Evolutionary conservation across 2,888 invertebrate species (phyloP), one percentile per base, ranked within the genome.

Genomic region (Cerastis rubricosa): DNA sequence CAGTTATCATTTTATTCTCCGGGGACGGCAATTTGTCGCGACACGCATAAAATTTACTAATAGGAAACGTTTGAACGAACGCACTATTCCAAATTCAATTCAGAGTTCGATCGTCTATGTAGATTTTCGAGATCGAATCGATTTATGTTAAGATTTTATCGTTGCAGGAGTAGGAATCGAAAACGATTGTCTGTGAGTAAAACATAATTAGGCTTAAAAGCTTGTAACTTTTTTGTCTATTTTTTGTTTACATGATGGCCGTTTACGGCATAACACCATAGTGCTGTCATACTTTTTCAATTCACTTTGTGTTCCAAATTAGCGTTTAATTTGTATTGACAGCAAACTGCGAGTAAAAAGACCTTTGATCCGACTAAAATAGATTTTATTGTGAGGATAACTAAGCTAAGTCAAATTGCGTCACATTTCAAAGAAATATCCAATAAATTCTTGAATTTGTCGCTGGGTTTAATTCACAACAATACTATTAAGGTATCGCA

Each of bases 21-120:
- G n/a, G n/a, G n/a, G n/a, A n/a, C n/a, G n/a, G n/a, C n/a, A n/a
- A n/a, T n/a, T n/a, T 89, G 88, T 88, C 72, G 57, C 81, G 78
- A 65, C 79, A 75, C 76, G 66, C 68, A 74, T 68, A 78, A 51
- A 63, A 70, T 54, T 84, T 74, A 65, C 91, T 88, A 92, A 91
- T 91, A 86, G 84, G 77, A 74, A 74, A 66, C 74, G 84, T 78
- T 82, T 83, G 86, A 49, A 75, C 51, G 78, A 90, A 85, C 87
- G 85, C 86, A 86, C 75, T 89, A 75, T 84, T 89, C 83, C 84
- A 51, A 90, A 89, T 88, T 86, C 81, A 86, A 84, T 85, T 74
- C 40, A n/a, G 51, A 17, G 82, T 88, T 86, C 81, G 71, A 84
- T 82, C 79, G 83, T 81, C 83, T 83, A 61, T 64, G 45, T 47